Base-by-base conservation (phyloP, 2,888 invertebrate species). In the Parnassius orleans region DNA sequence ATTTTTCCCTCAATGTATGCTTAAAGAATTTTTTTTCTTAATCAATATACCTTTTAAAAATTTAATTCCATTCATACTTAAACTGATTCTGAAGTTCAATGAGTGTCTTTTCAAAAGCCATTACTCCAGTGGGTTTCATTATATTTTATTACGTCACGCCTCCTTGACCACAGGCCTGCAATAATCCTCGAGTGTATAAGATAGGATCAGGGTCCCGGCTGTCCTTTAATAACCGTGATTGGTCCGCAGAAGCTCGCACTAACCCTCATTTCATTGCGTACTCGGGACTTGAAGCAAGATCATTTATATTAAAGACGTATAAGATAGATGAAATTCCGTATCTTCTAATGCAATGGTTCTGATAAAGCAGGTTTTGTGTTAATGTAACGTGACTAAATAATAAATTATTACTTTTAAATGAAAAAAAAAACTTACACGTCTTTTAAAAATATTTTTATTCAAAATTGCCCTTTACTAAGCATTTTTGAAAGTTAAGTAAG, bases 171-270 rank as follows among this genome's bases (percentile, higher is more conserved):
- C 48, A 57, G 57, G 48, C 33, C 47, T 64, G 59, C 61, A 66
- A 66, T 66, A 64, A 66, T 60, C 56, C 63, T 58, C 44, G 56
- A 59, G 66, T 56, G 55, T 64, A 65, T 60, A 60, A 68, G 66
- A 68, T 66, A 61, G 65, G 63, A 68, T 66, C 64, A 64, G 60
- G 62, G 60, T 47, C 52, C 58, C 66, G 60, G 62, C 63, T 52
- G 65, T 57, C 66, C 68, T 69, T 69, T 69, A 67, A 68, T 69
- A 68, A 66, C 68, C 61, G 61, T 69, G 68, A 69, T 68, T 68
- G 69, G 66, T 56, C 61, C 58, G 11, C 42, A 55, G 56, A 47
- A 52, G 52, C 44, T 43, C 58, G 51, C 51, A 24, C 47, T 57
- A 64, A 58, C 57, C 47, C 60, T 58, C 43, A 61, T 61, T 64